A percentile compares a stretch with the other conserved stretches of the same genome.
Evolutionary conservation across 2,888 invertebrate genomes (phyloP).

Genomic region (Chrysotoxum bicinctum): DNA sequence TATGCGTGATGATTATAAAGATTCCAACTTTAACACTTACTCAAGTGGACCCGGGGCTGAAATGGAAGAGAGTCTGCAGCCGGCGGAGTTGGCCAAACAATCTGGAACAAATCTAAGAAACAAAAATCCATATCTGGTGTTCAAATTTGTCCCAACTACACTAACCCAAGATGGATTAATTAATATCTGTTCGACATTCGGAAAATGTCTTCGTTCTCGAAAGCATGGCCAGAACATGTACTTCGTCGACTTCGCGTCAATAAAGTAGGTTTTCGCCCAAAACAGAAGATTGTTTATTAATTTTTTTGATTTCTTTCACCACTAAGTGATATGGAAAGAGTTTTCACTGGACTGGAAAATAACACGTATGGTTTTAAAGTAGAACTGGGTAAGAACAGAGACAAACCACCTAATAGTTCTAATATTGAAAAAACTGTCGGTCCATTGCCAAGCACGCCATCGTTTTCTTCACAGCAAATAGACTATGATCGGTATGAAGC

Average conservation of each 20-base stretch:
- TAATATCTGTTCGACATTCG: constrained; percentile 73
- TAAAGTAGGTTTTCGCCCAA: constrained; percentile 37
- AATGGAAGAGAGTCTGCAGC: constrained; percentile 73
- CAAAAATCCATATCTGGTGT: constrained; percentile 69
- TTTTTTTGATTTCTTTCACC: neutral
- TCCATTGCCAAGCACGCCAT: constrained; percentile 11
- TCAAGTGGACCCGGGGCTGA: constrained; percentile 74
- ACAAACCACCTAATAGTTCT: neutral
- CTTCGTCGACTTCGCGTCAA: constrained; percentile 42
- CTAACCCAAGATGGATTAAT: constrained; percentile 71
- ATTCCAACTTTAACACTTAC: constrained; percentile 74
- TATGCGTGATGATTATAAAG: constrained; percentile 75
- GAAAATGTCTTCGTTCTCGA: constrained; percentile 20
- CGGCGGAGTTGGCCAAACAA: constrained; percentile 61
- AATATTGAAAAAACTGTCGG: neutral
- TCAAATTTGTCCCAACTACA: constrained; percentile 68
- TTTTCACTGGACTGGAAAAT: constrained; percentile 73
- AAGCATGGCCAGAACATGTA: neutral
- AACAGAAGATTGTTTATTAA: neutral
- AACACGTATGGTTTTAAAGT: constrained; percentile 74
- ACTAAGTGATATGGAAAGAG: constrained; percentile 75
- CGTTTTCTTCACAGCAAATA: constrained; percentile 49
- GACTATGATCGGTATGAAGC: constrained; percentile 64
- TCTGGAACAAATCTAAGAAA: neutral
- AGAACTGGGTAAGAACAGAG: constrained; percentile 57